Base-by-base conservation (phyloP, 2,888 invertebrate species). In the Tanytarsus gracilentus region DNA sequence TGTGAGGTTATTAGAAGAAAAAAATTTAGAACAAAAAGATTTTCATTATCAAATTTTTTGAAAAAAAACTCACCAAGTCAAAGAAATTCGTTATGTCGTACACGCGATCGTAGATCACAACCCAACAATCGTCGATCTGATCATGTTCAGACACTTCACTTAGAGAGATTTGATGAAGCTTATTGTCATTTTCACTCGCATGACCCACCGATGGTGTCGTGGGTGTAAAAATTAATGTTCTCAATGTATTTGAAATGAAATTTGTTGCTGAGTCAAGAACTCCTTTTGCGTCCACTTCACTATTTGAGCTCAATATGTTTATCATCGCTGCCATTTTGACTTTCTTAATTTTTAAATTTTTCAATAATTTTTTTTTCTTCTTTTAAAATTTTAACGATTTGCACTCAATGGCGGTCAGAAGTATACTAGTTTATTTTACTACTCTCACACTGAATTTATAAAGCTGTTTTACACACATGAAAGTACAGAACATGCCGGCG, bases 91-190 rank as follows among this genome's bases (percentile, higher is more conserved):
- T 86, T 56, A 90, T 80, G 68, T 92, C 85, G 71, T 90, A 92
- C 9, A 93, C 86, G 61, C 86, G 82, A 75, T 93, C 91, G 71
- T 86, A 88, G 50, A 93, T 81, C n/a, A 88, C 81, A 55, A 91
- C 77, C 92, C 92, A 92, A 72, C 91, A 92, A 69, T 89, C 87
- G 11, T 78, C 72, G 5, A 72, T 71, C 16, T 78, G 77, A 68
- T 89, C 89, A 68, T 92, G 92, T 68, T 79, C 79, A 4, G 85
- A 77, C 3, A 92, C 86, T 73, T 91, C 85, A 53, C 84, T 80
- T 56, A 92, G 75, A n/a, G 79, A 78, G 59, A 87, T 83, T 64
- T 69, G 69, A 4, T 68, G 67, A 26, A 72, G 51, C 40, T 58
- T 49, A 49, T 62, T 56, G 14, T 59, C 58, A 44, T 55, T 48